phyloP scores from a whole-genome alignment of 1,140 invertebrate genomes.

The Mactra quadrangularis region DNA sequence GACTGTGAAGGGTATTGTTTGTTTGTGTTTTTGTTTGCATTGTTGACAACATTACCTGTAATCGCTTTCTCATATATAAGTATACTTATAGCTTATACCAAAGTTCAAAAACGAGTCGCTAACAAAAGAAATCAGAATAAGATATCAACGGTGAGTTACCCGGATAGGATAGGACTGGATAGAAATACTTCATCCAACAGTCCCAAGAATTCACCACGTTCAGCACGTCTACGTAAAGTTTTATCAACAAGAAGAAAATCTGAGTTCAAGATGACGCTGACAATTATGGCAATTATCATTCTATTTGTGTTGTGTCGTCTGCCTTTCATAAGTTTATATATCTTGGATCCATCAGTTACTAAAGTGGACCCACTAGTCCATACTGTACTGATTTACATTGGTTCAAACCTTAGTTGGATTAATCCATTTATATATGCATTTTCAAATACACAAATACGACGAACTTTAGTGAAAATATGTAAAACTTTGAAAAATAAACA shows the following conservation, averaged over 20 bases:
- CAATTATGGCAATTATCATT: constrained; percentile 49
- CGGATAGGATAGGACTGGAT: too few relatives aligned
- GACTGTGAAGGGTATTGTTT: constrained; percentile 52
- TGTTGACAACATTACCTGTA: constrained; percentile 33
- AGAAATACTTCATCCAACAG: too few relatives aligned
- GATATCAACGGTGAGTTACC: too few relatives aligned
- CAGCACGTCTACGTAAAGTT: too few relatives aligned
- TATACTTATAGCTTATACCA: constrained; percentile 35
- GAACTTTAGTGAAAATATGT: too few relatives aligned
- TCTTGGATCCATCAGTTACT: constrained; percentile 52
- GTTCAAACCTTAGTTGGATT: constrained; percentile 49
- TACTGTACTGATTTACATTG: constrained; percentile 50
- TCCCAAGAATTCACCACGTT: too few relatives aligned
- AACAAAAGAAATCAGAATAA: too few relatives aligned
- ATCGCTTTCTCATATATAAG: constrained; percentile 39
- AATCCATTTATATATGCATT: constrained; percentile 56
- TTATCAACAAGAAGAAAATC: not conserved
- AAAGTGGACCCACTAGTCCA: constrained; percentile 51
- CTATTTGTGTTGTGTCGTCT: constrained; percentile 43
- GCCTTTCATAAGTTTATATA: constrained; percentile 55
- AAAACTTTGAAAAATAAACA: too few relatives aligned
- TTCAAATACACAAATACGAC: constrained; percentile 41
- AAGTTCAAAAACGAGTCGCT: constrained; percentile 23
- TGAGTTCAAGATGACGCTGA: constrained; percentile 53
- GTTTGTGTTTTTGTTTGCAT: constrained; percentile 49